Conservation (phyloP, 2,797 vertebrate species). For the Sandelia bainsii region DNA sequence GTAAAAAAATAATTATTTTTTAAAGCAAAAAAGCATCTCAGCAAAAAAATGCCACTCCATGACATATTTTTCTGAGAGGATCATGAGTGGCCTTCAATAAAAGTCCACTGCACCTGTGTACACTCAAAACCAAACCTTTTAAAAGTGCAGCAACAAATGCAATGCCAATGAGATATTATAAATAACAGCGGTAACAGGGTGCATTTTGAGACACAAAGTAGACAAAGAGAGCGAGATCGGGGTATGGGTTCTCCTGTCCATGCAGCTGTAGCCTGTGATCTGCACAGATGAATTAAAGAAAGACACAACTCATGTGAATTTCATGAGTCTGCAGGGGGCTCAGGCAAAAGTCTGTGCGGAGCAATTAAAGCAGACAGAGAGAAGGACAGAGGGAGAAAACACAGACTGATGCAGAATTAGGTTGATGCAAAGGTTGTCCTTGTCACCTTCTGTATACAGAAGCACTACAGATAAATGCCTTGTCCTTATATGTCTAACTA, state of each 20-base stretch:
- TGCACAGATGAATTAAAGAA: constrained; percentile 58
- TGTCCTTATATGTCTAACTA: not conserved
- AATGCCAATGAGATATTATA: not conserved
- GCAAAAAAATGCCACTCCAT: too few relatives aligned
- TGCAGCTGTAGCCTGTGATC: constrained; percentile 59
- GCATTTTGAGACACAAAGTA: constrained; percentile 3
- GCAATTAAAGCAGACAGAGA: constrained; percentile 24
- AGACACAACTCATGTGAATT: constrained; percentile 72
- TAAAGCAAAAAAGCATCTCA: too few relatives aligned
- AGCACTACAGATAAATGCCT: not conserved
- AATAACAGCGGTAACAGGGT: constrained; percentile 13
- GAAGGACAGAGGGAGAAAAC: not conserved
- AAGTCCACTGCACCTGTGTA: not conserved
- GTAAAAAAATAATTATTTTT: too few relatives aligned
- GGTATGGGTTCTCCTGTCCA: constrained; percentile 21
- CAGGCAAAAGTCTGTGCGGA: constrained; percentile 37
- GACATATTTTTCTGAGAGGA: too few relatives aligned
- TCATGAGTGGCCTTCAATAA: too few relatives aligned
- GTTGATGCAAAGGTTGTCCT: not conserved
- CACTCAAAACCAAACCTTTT: not conserved
- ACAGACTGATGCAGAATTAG: not conserved
- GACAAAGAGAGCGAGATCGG: not conserved
- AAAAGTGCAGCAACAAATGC: not conserved
- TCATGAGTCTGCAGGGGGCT: constrained; percentile 67
- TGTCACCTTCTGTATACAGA: not conserved